Evolutionary conservation across 2,113 vertebrate species (phyloP).

Genomic region (Oryzias celebensis): DNA sequence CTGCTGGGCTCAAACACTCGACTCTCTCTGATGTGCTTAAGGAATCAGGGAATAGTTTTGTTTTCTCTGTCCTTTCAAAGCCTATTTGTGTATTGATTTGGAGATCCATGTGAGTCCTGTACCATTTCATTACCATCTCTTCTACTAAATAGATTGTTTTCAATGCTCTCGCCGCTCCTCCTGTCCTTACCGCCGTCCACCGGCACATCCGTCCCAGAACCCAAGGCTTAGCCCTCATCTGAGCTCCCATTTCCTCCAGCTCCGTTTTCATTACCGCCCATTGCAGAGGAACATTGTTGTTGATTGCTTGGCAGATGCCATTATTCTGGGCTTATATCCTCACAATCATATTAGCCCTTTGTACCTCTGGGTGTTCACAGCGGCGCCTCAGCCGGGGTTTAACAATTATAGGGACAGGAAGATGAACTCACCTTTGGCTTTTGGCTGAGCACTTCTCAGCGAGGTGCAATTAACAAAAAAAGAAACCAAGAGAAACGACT

Average conservation of each 20-base stretch:
- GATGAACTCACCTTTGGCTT: constrained; percentile 66
- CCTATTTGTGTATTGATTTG: neutral
- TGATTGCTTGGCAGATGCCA: constrained; percentile 76
- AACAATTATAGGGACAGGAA: constrained; percentile 59
- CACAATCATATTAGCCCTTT: constrained; percentile 76
- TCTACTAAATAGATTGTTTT: constrained; percentile 43
- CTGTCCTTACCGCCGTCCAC: constrained; percentile 49
- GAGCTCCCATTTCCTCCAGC: constrained; percentile 33
- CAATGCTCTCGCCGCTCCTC: constrained; percentile 24
- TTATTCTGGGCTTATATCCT: constrained; percentile 72
- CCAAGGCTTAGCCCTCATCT: constrained; percentile 35
- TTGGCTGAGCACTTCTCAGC: constrained; percentile 38
- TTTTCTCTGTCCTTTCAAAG: constrained; percentile 8
- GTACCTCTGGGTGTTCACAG: constrained; percentile 68
- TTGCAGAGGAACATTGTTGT: constrained; percentile 62
- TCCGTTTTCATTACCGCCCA: constrained; percentile 56
- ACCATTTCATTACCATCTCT: constrained; percentile 15
- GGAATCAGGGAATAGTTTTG: neutral
- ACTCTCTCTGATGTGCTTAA: neutral
- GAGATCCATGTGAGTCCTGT: neutral
- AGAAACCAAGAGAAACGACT: constrained; percentile 26
- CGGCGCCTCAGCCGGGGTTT: constrained; percentile 71
- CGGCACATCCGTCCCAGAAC: constrained; percentile 42
- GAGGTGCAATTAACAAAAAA: constrained; percentile 47
- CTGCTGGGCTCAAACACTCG: neutral